phyloP scores from a whole-genome alignment of 2,113 vertebrate genomes.

The Glareola pratincola region DNA sequence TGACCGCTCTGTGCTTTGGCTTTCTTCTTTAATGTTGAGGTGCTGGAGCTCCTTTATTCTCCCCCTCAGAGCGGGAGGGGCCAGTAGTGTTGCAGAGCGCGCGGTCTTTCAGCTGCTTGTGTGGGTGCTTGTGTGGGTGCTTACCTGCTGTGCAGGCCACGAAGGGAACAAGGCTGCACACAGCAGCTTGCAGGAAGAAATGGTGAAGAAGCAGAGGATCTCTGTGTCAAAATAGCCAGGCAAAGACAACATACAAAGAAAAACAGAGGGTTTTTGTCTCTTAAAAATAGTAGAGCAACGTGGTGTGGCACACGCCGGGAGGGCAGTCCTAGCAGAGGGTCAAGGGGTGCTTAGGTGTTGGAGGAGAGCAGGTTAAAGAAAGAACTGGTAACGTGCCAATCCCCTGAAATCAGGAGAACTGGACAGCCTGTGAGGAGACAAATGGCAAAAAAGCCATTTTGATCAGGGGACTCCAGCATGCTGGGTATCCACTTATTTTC shows the following conservation, averaged over 20 bases:
- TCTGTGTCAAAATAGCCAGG: background rate
- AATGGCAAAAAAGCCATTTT: background rate
- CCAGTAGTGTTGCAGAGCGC: background rate
- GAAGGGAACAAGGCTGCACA: background rate
- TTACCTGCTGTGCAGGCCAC: rapidly evolving
- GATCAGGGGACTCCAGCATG: background rate
- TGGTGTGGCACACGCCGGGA: background rate
- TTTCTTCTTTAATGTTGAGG: background rate
- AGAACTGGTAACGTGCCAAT: background rate
- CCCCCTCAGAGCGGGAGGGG: background rate
- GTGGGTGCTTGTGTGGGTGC: background rate
- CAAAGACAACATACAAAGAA: background rate
- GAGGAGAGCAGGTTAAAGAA: background rate
- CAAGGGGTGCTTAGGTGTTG: background rate
- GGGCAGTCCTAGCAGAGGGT: background rate
- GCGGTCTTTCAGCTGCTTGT: rapidly evolving
- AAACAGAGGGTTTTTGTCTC: background rate
- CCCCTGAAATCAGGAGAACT: background rate
- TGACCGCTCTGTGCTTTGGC: background rate
- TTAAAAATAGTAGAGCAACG: background rate
- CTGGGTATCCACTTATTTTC: background rate
- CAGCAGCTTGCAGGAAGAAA: background rate
- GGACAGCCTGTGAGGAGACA: background rate
- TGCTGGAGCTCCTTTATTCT: background rate
- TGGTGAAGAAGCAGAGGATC: background rate